Base-by-base conservation (phyloP, 2,888 invertebrate genomes). In the Phragmatobia fuliginosa region DNA sequence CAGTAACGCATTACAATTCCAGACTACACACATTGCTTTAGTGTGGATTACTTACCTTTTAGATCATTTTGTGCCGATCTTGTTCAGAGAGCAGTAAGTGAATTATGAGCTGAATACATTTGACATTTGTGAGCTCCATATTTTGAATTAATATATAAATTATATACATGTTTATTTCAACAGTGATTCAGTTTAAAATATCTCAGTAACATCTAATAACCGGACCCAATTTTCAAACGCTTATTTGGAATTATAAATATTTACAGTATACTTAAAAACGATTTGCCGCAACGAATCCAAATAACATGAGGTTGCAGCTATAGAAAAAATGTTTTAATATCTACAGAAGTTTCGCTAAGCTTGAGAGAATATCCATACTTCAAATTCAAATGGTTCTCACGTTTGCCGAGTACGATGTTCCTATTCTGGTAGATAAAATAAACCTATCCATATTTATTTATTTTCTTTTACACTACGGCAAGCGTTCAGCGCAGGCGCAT, bases 1-100 rank as follows among this genome's bases (percentile, higher is more conserved):
- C 83, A 85, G 85, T 85, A 83, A 84, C 78, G 85, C 86, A 88
- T 85, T 85, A 82, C 86, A 85, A 87, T 87, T 80, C 81, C 72
- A 84, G 77, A 80, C 83, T 85, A 85, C 87, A 85, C 80, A 82
- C 81, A 84, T 84, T 87, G 84, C 83, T 85, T 86, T 87, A 87
- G 83, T 82, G 83, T 87, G 79, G 82, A 84, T 87, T 84, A 86
- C 88, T 87, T 84, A 83, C 83, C 76, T 81, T 77, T 85, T 88
- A 88, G 87, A 89, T 88, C 84, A 88, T 84, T 86, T 83, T 78
- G 83, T 83, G 75, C 72, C 76, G 75, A 78, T 77, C 70, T 77
- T 75, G 74, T 64, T 38, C n/a, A 70, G 73, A 72, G 71, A 75
- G 38, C 38, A 21, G 45, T 62, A 56, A 33, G 71, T 71, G 77